Evolutionary conservation across 2,888 invertebrate genomes (phyloP).

Genomic region (Catocala sponsa): DNA sequence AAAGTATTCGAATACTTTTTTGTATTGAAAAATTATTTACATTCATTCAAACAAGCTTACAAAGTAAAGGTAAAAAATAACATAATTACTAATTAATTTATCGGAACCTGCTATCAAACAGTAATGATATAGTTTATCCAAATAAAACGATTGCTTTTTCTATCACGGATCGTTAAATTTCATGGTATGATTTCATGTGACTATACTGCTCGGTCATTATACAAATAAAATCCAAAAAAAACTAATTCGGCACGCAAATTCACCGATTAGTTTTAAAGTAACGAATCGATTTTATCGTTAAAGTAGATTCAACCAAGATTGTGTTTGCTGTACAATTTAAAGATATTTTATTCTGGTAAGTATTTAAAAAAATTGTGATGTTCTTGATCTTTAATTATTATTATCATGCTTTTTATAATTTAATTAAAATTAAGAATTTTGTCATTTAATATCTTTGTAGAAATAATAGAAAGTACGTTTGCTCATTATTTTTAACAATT

Average conservation of each 20-base stretch:
- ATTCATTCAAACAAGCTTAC: too few species aligned
- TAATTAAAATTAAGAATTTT: conserved; percentile 43
- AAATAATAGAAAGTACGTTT: conserved; percentile 63
- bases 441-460: conserved; percentile 64
- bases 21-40: too few species aligned
- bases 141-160: conserved; percentile 17
- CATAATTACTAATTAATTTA: too few species aligned
- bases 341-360: too few species aligned
- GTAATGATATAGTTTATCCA: too few species aligned
- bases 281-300: too few species aligned
- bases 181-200: conserved; percentile 38
- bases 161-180: conserved; percentile 34
- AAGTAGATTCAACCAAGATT: too few species aligned
- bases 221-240: conserved; percentile 33
- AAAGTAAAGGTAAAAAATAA: too few species aligned
- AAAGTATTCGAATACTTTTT: too few species aligned
- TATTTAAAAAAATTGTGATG: neutral
- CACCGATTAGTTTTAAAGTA: too few species aligned
- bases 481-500: conserved; percentile 76
- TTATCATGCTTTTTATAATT: conserved; percentile 5
- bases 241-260: too few species aligned
- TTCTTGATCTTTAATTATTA: neutral
- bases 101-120: too few species aligned
- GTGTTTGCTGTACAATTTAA: conserved; percentile 32
- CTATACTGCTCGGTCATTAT: conserved; percentile 24